phyloP scores from a whole-genome alignment of 1,140 invertebrate species.

The Tyrophagus putrescentiae region DNA sequence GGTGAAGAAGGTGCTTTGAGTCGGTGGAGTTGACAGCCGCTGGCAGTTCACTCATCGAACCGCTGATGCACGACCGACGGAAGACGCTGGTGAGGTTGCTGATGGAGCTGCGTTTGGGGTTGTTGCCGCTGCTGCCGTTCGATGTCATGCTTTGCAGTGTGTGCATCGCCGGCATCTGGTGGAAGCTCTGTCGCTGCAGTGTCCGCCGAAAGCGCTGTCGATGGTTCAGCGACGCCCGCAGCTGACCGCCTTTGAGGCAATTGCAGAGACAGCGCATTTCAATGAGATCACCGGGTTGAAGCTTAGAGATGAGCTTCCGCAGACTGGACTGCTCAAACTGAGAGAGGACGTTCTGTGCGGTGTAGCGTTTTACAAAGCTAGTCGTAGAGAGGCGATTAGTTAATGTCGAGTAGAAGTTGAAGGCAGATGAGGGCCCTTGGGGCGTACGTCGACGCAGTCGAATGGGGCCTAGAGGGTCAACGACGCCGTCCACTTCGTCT shows the following conservation, averaged over 20 bases:
- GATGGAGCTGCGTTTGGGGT: not conserved
- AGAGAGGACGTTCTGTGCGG: not conserved
- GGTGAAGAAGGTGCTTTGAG: not conserved
- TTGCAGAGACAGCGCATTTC: conserved; percentile 15
- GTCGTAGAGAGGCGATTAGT: conserved; percentile 3
- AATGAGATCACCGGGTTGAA: not conserved
- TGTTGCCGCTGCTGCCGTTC: not conserved
- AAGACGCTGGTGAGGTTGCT: not conserved
- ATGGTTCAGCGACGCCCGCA: conserved; percentile 1
- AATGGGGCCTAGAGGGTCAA: not conserved
- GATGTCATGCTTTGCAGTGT: no score
- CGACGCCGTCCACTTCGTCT: not conserved
- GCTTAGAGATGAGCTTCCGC: not conserved
- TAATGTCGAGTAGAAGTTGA: not conserved
- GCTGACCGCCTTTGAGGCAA: not conserved
- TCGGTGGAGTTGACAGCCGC: not conserved
- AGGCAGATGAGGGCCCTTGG: not conserved
- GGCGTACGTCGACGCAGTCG: not conserved
- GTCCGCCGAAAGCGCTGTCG: conserved; percentile 10
- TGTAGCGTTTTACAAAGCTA: not conserved
- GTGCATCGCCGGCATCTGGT: not conserved
- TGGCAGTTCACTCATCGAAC: not conserved
- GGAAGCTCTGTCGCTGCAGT: conserved; percentile 8
- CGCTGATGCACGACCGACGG: conserved; percentile 3
- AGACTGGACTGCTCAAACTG: conserved; percentile 1